A percentile compares a stretch with the other conserved stretches of the same genome.
phyloP scores from a whole-genome alignment of 2,113 vertebrate genomes.

The Halichoerus grypus region DNA sequence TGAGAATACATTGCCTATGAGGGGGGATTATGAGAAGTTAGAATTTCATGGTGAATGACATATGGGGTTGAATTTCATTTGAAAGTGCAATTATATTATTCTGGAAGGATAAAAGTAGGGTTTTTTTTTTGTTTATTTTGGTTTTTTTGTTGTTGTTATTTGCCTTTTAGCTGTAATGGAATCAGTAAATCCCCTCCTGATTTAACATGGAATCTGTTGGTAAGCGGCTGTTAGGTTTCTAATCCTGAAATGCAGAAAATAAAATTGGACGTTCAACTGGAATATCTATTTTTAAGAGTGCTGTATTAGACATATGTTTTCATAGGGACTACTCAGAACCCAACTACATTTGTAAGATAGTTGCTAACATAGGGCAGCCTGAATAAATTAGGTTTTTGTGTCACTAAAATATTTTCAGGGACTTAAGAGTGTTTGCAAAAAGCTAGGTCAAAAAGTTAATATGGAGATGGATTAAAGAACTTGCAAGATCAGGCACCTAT shows the following conservation, averaged over 20 bases:
- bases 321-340: slow-evolving; percentile 22
- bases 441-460: slow-evolving; percentile 78
- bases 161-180: slow-evolving; percentile 70
- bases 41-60: background rate
- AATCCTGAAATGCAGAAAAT: slow-evolving; percentile 72
- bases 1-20: background rate
- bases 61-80: slow-evolving; percentile 34
- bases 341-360: slow-evolving; percentile 40
- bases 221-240: slow-evolving; percentile 32
- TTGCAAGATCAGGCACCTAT: slow-evolving; percentile 66
- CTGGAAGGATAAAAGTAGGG: slow-evolving; percentile 9
- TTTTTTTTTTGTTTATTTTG: background rate
- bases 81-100: slow-evolving; percentile 42
- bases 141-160: slow-evolving; percentile 7
- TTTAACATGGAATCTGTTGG: slow-evolving; percentile 60
- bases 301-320: slow-evolving; percentile 50
- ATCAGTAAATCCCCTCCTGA: slow-evolving; percentile 68
- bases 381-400: slow-evolving; percentile 63
- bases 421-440: slow-evolving; percentile 71
- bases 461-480: slow-evolving; percentile 72
- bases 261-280: slow-evolving; percentile 61
- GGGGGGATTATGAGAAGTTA: background rate
- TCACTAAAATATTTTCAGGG: slow-evolving; percentile 62
- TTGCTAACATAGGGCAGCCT: slow-evolving; percentile 48
- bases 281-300: slow-evolving; percentile 60